Base-by-base conservation (phyloP, 2,888 invertebrate genomes). In the Drosophila mercatorum region DNA sequence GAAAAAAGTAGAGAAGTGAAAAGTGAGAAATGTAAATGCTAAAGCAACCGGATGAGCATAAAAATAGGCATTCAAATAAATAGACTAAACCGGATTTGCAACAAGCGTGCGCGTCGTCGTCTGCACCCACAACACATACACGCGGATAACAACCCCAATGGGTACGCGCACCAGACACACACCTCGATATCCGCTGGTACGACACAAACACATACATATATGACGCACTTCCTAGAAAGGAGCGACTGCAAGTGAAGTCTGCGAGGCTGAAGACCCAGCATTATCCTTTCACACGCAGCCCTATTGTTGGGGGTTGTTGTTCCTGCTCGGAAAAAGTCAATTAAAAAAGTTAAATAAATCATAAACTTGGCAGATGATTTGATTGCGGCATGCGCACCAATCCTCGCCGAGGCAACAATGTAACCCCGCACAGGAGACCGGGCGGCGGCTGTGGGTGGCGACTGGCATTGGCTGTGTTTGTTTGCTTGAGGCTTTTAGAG, bases 271-370 rank as follows among this genome's bases (percentile, higher is more conserved):
- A 80, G 78, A 81, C 89, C 83, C 77, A 56, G 75, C 84, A 88
- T 88, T 88, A 88, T 88, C 88, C 88, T 91, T 91, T 91, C 90
- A 90, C 87, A 91, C 88, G 90, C 91, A 91, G 91, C 71, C 68
- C 58, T 69, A 51, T 68, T 68, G 64, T 67, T 68, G 59, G 64
- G 55, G 68, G 34, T 53, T 58, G 56, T 43, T 41, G 36, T 46
- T 61, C 76, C 59, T 58, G 78, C 80, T 83, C 81, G 91, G 92
- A 92, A 92, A 92, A 92, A 92, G 92, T 92, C 92, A 92, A 92
- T 92, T 92, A 92, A 92, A 92, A 92, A 91, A 91, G 91, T 92
- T 91, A 91, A 92, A 92, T 92, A 92, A 92, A 92, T 92, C 92
- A 92, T 92, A 92, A 91, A 83, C 89, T 90, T 91, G 91, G 91